Percentiles rank a stretch among this genome's conserved stretches.
Evolutionary conservation across 2,113 vertebrate species (phyloP).

Genomic region (Zosterops japonicus): DNA sequence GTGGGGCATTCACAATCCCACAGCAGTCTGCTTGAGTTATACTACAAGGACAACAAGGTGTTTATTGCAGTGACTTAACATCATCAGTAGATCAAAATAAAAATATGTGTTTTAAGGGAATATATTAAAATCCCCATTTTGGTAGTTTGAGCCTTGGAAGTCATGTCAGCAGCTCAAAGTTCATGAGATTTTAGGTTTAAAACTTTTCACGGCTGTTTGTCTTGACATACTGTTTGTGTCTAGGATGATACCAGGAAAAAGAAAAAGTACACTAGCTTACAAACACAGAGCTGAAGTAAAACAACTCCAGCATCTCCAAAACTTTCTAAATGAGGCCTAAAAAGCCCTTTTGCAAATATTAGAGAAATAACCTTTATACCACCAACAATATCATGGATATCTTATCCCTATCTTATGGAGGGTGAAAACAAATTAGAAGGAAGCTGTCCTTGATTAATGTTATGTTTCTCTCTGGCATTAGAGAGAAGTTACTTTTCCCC

Average conservation of each 20-base stretch:
- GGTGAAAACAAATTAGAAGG: neutral
- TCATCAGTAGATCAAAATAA: neutral
- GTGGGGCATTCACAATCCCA: too few species aligned
- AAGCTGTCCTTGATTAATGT: neutral
- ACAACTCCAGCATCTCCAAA: neutral
- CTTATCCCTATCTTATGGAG: neutral
- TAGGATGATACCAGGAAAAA: neutral
- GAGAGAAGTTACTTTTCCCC: neutral
- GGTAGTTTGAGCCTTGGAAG: neutral
- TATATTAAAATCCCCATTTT: neutral
- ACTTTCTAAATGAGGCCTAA: neutral
- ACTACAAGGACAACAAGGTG: neutral
- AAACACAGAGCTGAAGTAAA: neutral
- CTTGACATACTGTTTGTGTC: neutral
- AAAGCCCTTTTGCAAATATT: neutral
- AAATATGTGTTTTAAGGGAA: neutral
- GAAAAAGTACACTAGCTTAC: neutral
- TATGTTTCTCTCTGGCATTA: neutral
- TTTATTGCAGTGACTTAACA: neutral
- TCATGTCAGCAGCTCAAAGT: neutral
- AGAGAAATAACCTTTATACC: neutral
- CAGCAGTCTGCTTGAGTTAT: accelerated
- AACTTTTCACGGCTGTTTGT: neutral
- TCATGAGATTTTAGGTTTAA: neutral
- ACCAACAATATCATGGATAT: neutral